Conservation (phyloP, 2,797 vertebrate species). For the Coilia nasus region DNA sequence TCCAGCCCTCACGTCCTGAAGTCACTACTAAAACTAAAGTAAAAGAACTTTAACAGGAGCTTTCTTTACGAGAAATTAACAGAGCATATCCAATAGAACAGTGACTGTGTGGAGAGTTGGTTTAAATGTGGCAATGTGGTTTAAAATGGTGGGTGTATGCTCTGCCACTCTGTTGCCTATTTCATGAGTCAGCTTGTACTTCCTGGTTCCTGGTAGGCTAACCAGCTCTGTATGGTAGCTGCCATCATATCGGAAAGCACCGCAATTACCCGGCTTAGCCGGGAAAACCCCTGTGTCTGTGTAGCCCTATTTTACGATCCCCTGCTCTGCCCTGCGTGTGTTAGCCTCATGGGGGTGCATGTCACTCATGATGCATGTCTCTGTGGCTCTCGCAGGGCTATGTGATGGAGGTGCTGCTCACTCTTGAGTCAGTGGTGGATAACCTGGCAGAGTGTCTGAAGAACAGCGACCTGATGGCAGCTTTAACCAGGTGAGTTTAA, state of each 20-base stretch:
- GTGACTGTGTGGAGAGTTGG: no score
- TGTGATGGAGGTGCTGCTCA: slow-evolving; percentile 96
- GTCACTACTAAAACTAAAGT: no score
- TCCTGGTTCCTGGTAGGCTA: neutral
- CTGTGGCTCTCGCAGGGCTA: slow-evolving; percentile 82
- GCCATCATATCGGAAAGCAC: neutral
- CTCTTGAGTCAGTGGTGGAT: slow-evolving; percentile 94
- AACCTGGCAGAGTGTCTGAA: slow-evolving; percentile 97
- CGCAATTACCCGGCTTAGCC: neutral
- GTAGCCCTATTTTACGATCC: neutral
- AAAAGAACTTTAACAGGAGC: no score
- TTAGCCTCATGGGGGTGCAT: neutral
- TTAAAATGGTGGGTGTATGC: no score
- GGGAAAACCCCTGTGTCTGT: neutral
- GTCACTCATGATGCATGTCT: neutral
- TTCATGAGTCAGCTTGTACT: neutral
- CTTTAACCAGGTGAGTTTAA: slow-evolving; percentile 86
- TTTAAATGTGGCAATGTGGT: no score
- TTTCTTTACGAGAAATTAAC: no score
- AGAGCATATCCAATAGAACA: no score
- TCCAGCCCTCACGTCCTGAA: no score
- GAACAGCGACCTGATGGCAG: slow-evolving; percentile 94
- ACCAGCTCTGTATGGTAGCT: neutral
- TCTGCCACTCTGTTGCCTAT: no score
- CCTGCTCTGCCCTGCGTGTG: neutral